Evolutionary conservation across 2,113 vertebrate species (phyloP), one percentile per base, ranked within the genome.

Genomic region (Taurulus bubalis): DNA sequence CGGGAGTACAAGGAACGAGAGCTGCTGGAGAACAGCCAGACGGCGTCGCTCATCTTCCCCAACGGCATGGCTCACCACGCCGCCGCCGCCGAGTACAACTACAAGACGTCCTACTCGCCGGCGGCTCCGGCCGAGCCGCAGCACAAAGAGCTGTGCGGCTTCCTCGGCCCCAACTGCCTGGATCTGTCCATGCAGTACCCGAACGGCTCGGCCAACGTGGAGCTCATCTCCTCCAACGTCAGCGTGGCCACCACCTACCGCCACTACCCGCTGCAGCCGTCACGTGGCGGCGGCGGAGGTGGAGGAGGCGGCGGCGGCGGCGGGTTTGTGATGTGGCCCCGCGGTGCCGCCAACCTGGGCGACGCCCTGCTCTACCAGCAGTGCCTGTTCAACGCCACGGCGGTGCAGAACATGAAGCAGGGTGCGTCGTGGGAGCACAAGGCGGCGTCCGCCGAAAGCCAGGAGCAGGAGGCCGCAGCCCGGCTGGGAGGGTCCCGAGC

Each of bases 1-100:
- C 95, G 98, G 73, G 98, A 99, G 80, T 99, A 97, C 91, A 99
- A 99, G 74, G 98, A 99, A 71, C 96, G 97, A 11, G 98, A 99
- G 93, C 96, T 98, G 91, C 86, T 99, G 90, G 98, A 98, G 93
- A 96, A 95, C 65, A 95, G 95, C 55, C 97, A 97, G 94, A 91
- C 96, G 16, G 62, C 91, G 10, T 82, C 96, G 14, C 94, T 98
- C 24, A 96, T 98, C 64, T 94, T 98, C 71, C 97, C 98, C 3
- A 95, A 87, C 85, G 94, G 85, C 22, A 87, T 97, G 92, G 93
- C 96, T 0, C 96, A 96, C 26, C 96, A 95, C 55, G 12, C 55
- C 24, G 51, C 51, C 53, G n/a, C 53, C 24, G 89, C 96, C 1
- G 97, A 99, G 24, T 99, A 96, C 86, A 97, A 93, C 86, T 98